Conservation (phyloP, 2,113 vertebrate genomes). For the Electrona antarctica region DNA sequence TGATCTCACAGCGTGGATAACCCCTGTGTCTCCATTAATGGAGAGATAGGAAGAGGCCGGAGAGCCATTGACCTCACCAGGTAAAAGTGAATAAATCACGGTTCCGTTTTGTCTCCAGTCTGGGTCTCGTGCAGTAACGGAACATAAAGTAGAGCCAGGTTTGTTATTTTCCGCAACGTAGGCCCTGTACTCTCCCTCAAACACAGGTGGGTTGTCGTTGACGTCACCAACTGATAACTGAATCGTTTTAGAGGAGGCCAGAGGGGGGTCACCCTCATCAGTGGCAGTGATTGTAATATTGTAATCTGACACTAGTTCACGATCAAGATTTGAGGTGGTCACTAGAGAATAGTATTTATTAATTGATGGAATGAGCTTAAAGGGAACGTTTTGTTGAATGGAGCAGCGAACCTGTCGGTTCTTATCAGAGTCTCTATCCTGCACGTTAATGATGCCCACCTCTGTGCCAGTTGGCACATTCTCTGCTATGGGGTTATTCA, state of each 20-base stretch:
- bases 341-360: slow-evolving; percentile 69
- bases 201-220: slow-evolving; percentile 78
- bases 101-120: slow-evolving; percentile 77
- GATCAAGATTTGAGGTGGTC: slow-evolving; percentile 52
- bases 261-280: slow-evolving; percentile 70
- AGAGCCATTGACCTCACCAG: slow-evolving; percentile 56
- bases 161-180: slow-evolving; percentile 76
- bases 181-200: slow-evolving; percentile 59
- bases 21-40: slow-evolving; percentile 78
- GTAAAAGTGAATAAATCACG: slow-evolving; percentile 73
- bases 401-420: slow-evolving; percentile 72
- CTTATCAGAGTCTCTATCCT: slow-evolving; percentile 70
- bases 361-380: slow-evolving; percentile 72
- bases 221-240: slow-evolving; percentile 71
- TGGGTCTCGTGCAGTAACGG: slow-evolving; percentile 71
- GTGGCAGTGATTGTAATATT: slow-evolving; percentile 63
- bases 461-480: slow-evolving; percentile 28
- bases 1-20: slow-evolving; percentile 76
- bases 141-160: slow-evolving; percentile 74
- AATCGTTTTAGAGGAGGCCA: slow-evolving; percentile 58
- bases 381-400: slow-evolving; percentile 65
- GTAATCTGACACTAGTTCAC: slow-evolving; percentile 52
- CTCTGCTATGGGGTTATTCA: slow-evolving; percentile 68
- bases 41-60: slow-evolving; percentile 77
- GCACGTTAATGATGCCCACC: slow-evolving; percentile 73